These are phyloP conservation scores for Ceratitis capitata DNA, from an alignment of 1,140 invertebrate genomes.

Conservation along the genomic window DNA sequence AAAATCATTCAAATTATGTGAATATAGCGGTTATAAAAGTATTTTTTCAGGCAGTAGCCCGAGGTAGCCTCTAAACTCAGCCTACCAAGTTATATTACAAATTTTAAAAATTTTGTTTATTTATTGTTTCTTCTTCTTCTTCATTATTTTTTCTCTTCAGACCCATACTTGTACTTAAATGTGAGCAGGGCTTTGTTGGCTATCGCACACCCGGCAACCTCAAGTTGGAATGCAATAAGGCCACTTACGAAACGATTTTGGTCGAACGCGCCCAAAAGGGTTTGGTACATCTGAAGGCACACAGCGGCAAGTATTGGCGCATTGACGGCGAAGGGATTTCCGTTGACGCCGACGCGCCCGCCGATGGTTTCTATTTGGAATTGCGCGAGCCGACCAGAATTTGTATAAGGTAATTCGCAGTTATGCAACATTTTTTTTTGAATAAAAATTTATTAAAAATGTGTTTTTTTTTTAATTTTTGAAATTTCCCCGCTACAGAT, in stretches of 20 bases:
- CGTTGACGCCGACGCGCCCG: conserved; percentile 84
- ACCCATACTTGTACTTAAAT: conserved; percentile 92
- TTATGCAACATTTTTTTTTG: neutral
- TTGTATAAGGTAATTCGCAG: conserved; percentile 75
- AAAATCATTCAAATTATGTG: no score
- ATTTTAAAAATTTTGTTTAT: no score
- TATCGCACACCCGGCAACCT: conserved; percentile 82
- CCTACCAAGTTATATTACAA: no score
- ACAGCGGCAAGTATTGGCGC: conserved; percentile 94
- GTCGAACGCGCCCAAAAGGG: conserved; percentile 91
- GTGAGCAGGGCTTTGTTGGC: conserved; percentile 96
- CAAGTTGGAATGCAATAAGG: conserved; percentile 95
- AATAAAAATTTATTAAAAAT: neutral
- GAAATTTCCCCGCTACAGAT: conserved; percentile 48
- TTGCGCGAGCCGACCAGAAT: conserved; percentile 90
- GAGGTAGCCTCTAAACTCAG: no score
- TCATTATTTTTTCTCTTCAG: conserved; percentile 66
- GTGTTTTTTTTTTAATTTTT: neutral
- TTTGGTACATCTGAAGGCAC: conserved; percentile 91
- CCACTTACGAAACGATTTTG: conserved; percentile 91
- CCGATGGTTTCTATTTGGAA: conserved; percentile 90
- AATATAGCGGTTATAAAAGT: no score
- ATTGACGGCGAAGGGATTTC: conserved; percentile 86
- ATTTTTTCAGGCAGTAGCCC: no score
- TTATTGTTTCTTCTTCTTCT: no score